Base-by-base conservation (phyloP, 2,888 invertebrate genomes). In the Drosophila testacea region DNA sequence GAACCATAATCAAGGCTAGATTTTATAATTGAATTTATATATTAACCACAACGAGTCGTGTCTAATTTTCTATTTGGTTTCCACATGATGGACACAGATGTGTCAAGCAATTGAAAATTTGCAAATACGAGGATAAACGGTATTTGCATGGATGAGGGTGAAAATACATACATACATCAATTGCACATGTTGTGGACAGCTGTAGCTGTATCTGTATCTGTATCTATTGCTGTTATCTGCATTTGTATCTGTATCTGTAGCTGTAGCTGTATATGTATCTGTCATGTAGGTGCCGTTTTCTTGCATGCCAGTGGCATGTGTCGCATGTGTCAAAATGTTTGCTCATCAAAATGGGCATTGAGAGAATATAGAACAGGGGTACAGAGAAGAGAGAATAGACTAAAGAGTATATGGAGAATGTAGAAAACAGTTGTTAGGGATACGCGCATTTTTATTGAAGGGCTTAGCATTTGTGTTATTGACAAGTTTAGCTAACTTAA, bases 311-410 rank as follows among this genome's bases (percentile, higher is more conserved):
- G 28, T 66, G 69, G 55, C 77, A 66, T 69, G 70, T 70, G 69
- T 74, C 70, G 69, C 64, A 69, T 74, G 71, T 83, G 89, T 89
- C 82, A 83, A 88, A 83, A 87, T 84, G 88, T 73, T 89, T 81
- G 67, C 76, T 81, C 81, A 83, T 83, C 81, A 81, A 74, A 69
- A 60, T 60, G 64, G 44, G 67, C 62, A 81, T 57, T 22, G 72
- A 55, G 72, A 55, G 61, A 28, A 51, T 30, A 22, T 36, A 44
- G 34, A 51, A 13, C 34, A 27, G 55, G 42, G 51, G 44, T 16
- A 4, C 34, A 16, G 36, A 39, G 69, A 11, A 46, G 22, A 34
- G 27, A 56, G 38, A 39, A 30, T 41, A 7, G 54, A 55, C 41
- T 36, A 38, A 16, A 39, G 32, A 22, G 41, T 50, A n/a, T 22